A percentile compares a stretch with the other conserved stretches of the same genome.
phyloP scores from a whole-genome alignment of 2,113 vertebrate species.

The Sprattus sprattus region DNA sequence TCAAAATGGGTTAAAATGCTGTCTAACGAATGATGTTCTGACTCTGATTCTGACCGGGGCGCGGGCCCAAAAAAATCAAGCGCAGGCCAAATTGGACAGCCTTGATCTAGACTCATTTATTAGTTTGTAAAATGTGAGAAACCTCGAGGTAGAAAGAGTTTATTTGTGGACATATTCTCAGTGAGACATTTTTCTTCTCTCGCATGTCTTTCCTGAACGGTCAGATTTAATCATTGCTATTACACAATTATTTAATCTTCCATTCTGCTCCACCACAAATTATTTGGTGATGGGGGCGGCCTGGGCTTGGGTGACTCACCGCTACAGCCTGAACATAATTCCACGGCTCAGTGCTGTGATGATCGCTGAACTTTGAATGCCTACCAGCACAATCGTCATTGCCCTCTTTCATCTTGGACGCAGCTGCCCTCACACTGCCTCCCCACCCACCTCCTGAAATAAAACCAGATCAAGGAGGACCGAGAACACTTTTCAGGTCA shows the following conservation, averaged over 20 bases:
- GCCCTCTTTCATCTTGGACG: not conserved
- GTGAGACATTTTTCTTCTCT: not conserved
- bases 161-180: not conserved
- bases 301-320: not conserved
- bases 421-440: not conserved
- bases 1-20: no score
- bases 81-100: no score
- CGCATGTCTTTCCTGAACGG: slow-evolving; percentile 5
- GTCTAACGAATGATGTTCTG: no score
- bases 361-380: not conserved
- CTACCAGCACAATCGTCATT: not conserved
- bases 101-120: not conserved
- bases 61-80: no score
- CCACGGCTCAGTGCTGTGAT: not conserved
- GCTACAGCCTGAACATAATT: not conserved
- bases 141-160: not conserved
- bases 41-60: no score
- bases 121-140: slow-evolving; percentile 4
- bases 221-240: slow-evolving; percentile 22
- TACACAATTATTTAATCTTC: slow-evolving; percentile 28
- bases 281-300: not conserved
- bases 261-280: slow-evolving; percentile 21
- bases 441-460: not conserved
- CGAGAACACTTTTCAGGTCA: not conserved
- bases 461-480: not conserved